Evolutionary conservation across 2,888 invertebrate genomes (phyloP), one percentile per base, ranked within the genome.

Genomic region (Pediacus dermestoides): DNA sequence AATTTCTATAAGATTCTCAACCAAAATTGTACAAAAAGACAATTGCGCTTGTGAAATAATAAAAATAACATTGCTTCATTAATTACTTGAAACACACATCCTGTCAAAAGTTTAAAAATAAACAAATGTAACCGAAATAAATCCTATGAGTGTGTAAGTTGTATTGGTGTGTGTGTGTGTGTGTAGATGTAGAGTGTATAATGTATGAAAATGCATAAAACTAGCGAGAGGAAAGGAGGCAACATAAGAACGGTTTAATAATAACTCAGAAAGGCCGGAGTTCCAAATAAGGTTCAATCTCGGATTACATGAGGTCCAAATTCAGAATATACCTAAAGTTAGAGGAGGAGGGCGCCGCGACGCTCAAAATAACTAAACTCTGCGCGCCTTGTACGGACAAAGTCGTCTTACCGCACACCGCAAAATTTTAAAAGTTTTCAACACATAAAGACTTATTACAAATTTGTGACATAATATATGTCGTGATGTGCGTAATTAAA

Each of bases 221-320:
- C 30, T n/a, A 26, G 14, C 6, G 16, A 15, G 36, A 38, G 38
- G 41, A 35, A 39, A 34, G 36, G 45, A 44, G 52, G 58, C 61
- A 61, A 64, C 60, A 57, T 62, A 64, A 64, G 62, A 64, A 64
- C 65, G 60, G 66, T 64, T 68, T 68, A 68, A 67, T 66, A 66
- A 68, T 68, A 68, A 62, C 62, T 57, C 45, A 37, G 57, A 49
- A 51, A 50, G 50, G 51, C 51, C 46, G 67, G 70, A 74, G 72
- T 72, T 68, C 80, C 79, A 72, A 75, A 78, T 79, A 77, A 72
- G 77, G 79, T 70, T 73, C 76, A 79, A 77, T 77, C 78, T 79
- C 80, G 75, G 73, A 75, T 80, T 79, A 78, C 79, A 66, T 71
- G 71, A 73, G 74, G 71, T 70, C 78, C 77, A 77, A 77, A 77